Conservation (phyloP, 2,113 vertebrate species). For the Pogona vitticeps region DNA sequence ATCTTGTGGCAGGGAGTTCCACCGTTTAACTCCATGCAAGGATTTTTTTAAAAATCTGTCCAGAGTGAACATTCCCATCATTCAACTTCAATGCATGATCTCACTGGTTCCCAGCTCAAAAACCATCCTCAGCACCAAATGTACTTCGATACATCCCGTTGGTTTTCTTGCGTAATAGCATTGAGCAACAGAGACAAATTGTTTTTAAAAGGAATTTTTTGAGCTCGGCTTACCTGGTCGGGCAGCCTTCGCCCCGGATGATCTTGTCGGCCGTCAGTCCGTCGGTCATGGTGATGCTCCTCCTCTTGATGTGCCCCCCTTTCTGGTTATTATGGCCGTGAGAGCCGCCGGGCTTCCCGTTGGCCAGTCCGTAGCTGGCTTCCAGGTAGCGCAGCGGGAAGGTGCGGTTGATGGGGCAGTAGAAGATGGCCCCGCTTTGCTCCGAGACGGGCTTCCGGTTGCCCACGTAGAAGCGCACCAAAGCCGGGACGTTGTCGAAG, state of each 20-base stretch:
- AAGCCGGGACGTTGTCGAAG: slow-evolving; percentile 91
- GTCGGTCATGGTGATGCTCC: slow-evolving; percentile 95
- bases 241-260: slow-evolving; percentile 79
- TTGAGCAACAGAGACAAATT: too few species aligned
- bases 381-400: slow-evolving; percentile 96
- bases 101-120: too few species aligned
- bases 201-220: too few species aligned
- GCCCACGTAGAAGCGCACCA: slow-evolving; percentile 90
- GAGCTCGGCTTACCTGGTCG: slow-evolving; percentile 86
- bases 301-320: slow-evolving; percentile 92
- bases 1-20: too few species aligned
- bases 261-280: slow-evolving; percentile 93
- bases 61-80: too few species aligned
- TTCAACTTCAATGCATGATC: too few species aligned
- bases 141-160: too few species aligned
- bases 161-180: too few species aligned
- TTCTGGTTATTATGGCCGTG: slow-evolving; percentile 87
- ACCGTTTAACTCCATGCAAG: too few species aligned
- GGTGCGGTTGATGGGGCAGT: slow-evolving; percentile 94
- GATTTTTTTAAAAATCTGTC: too few species aligned
- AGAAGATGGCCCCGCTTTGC: slow-evolving; percentile 89
- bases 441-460: slow-evolving; percentile 88
- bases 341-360: slow-evolving; percentile 80
- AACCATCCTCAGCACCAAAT: too few species aligned
- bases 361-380: slow-evolving; percentile 90